Conservation (phyloP, 2,113 vertebrate species). For the Ploceus nigricollis region DNA sequence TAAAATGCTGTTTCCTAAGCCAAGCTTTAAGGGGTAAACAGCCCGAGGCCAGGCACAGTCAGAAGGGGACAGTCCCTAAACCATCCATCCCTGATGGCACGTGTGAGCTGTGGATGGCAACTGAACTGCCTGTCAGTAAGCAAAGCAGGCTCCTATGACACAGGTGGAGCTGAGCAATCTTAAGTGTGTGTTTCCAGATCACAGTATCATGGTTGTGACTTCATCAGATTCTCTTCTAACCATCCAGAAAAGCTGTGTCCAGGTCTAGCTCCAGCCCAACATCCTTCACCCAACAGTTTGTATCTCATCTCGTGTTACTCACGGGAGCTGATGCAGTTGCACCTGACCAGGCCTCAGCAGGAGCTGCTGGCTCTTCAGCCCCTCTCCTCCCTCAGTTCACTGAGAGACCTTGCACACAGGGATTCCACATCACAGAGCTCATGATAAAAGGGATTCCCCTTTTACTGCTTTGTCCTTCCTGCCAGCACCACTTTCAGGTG, state of each 20-base stretch:
- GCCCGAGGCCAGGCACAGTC: background rate
- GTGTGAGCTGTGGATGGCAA: background rate
- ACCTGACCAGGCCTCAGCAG: background rate
- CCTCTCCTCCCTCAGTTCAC: background rate
- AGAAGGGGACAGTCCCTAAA: background rate
- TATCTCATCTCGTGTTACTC: background rate
- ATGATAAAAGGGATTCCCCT: background rate
- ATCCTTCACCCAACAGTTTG: background rate
- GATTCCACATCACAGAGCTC: background rate
- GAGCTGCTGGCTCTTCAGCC: background rate
- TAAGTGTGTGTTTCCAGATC: background rate
- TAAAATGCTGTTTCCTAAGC: background rate
- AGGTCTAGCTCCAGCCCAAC: background rate
- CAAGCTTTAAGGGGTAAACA: background rate
- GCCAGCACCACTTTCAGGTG: background rate
- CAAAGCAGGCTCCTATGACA: background rate
- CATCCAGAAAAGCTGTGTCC: background rate
- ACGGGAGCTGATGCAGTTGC: background rate
- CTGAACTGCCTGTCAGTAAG: rapidly evolving
- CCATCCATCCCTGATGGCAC: background rate
- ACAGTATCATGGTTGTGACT: background rate
- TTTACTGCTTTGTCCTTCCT: background rate
- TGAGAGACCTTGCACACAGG: background rate
- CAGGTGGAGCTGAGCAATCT: background rate
- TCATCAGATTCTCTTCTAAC: background rate